A percentile compares a stretch with the other conserved stretches of the same genome.
These are phyloP conservation scores for Chinchilla lanigera DNA, from an alignment of 2,113 vertebrate species.

Conservation along the genomic window DNA sequence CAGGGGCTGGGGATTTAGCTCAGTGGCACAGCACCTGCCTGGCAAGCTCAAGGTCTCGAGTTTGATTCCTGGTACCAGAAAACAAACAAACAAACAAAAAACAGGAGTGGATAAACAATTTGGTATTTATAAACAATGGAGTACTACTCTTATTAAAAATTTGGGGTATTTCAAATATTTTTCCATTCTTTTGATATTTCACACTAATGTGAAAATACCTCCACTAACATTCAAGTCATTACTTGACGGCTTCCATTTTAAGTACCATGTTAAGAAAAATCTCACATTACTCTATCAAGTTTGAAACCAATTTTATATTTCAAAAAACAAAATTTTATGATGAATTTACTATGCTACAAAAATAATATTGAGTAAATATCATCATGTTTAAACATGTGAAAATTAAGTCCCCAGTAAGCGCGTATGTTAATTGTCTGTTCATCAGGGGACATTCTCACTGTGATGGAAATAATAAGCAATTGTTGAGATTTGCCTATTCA, in stretches of 20 bases:
- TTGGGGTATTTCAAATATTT: not conserved
- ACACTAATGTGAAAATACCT: not conserved
- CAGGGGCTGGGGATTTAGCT: too few species aligned
- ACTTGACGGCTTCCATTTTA: not conserved
- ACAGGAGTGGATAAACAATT: not conserved
- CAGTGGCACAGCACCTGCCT: too few species aligned
- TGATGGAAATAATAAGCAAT: constrained; percentile 62
- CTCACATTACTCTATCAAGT: not conserved
- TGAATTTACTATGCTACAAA: constrained; percentile 12
- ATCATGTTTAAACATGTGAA: constrained; percentile 58
- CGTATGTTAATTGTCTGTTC: constrained; percentile 22
- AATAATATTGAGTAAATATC: constrained; percentile 31
- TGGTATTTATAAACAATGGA: not conserved
- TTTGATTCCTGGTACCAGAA: too few species aligned
- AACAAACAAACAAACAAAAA: too few species aligned
- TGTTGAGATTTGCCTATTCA: constrained; percentile 59
- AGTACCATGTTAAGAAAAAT: not conserved
- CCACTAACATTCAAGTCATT: not conserved
- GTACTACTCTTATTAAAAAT: not conserved
- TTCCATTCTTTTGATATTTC: not conserved
- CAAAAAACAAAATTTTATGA: constrained; percentile 23
- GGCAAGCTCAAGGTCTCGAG: too few species aligned
- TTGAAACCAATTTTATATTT: constrained; percentile 46
- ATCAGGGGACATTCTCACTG: constrained; percentile 17
- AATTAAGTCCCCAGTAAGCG: not conserved